Evolutionary conservation across 2,797 vertebrate species (phyloP).

Genomic region (Sus cebifrons): DNA sequence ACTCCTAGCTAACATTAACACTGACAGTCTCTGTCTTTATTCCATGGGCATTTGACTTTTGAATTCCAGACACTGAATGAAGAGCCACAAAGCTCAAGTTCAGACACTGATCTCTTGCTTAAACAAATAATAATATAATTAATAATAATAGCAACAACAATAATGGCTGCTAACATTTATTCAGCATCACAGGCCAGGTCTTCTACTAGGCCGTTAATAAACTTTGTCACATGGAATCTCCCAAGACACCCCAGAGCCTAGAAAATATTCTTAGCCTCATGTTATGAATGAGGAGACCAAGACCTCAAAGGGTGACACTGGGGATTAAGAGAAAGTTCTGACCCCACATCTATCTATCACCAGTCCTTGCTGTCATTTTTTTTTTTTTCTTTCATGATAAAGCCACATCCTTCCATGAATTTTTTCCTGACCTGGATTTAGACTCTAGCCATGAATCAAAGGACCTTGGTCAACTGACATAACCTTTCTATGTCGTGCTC

Average conservation of each 20-base stretch:
- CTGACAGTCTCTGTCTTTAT: constrained; percentile 2
- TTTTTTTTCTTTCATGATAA: not conserved
- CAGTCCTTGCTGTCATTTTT: not conserved
- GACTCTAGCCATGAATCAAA: not conserved
- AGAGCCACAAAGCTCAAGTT: constrained; percentile 3
- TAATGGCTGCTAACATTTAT: not conserved
- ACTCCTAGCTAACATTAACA: not conserved
- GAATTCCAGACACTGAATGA: constrained; percentile 1
- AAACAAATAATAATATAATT: not conserved
- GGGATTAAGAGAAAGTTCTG: not conserved
- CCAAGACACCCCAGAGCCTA: not conserved
- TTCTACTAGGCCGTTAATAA: not conserved
- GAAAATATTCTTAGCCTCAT: not conserved
- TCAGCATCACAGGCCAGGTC: not conserved
- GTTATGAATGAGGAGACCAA: not conserved
- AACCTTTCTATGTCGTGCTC: not conserved
- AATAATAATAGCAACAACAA: not conserved
- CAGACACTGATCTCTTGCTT: not conserved
- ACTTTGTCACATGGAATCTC: not conserved
- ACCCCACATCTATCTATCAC: not conserved
- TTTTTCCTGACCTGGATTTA: not conserved
- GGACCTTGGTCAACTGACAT: not conserved
- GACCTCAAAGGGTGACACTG: not conserved
- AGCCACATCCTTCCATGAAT: fast-evolving
- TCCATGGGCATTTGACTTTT: not conserved